Evolutionary conservation across 2,797 vertebrate species (phyloP), one percentile per base, ranked within the genome.

Genomic region (Smutsia gigantea): DNA sequence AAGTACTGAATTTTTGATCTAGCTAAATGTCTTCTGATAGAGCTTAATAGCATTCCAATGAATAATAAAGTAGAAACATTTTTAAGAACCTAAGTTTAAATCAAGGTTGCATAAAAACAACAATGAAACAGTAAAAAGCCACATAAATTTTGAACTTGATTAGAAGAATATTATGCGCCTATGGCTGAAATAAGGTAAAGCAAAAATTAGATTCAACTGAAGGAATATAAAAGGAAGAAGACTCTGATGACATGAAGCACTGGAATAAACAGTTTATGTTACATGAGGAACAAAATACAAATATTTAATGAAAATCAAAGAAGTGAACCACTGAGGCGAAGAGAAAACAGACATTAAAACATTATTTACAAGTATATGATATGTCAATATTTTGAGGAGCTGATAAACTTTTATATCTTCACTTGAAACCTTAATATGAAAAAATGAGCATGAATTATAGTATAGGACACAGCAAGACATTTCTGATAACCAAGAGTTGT

Each of bases 21-120:
- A 94, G 93, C 55, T 96, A 95, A 95, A 79, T 87, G 75, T 53
- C 87, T 95, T 90, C 64, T 79, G 81, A 95, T 55, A 72, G 59
- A 64, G 46, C 77, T 96, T 96, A 97, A 92, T 2, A 92, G 81
- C 88, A 96, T 97, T 97, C 95, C 94, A 96, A 85, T 81, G 93
- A 95, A 95, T 92, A 97, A 94, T 87, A 92, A 75, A 92, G 84
- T 90, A 55, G 29, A 93, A 96, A 96, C 42, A 18, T 39, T 75
- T 83, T 12, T 51, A 94, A 90, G 53, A 85, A 88, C 74, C 63
- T 42, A 90, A 90, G 69, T 34, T 53, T 85, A 77, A 78, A 61
- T 63, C 39, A 53, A 85, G 53, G 23, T 17, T 63, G 42, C 71
- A 85, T 39, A 79, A 87, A 87, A 93, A 71, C 39, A 55, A 79